Evolutionary conservation across 92 coral and sea anemone genomes (phyloP), one percentile per base, ranked within the genome.

Genomic region (Virgularia gustaviana): DNA sequence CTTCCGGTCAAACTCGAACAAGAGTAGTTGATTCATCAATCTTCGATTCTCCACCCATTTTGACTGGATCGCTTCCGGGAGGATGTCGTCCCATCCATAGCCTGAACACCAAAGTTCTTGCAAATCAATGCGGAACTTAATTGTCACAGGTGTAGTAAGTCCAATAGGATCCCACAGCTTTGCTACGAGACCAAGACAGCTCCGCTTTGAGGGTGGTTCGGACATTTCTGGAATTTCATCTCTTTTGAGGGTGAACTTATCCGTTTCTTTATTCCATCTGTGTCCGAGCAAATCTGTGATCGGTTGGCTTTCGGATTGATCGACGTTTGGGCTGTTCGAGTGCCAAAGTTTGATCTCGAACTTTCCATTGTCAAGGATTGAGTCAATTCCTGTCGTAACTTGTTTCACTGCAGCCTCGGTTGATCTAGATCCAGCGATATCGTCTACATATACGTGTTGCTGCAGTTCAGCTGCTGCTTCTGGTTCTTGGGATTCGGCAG

Each of bases 391-490:
- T 33, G 32, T 15, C 19, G 32, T 55, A 55, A 25, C 27, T 24
- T 55, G 22, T 29, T 4, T 25, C 28, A 2, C 29, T 13, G 19
- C 27, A n/a, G 11, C 62, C 16, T 22, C 8, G 27, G 25, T 25
- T 55, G 62, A n/a, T 6, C 16, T 33, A 2, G 66, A 60, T 16
- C 42, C 27, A 3, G 41, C 66, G 27, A 60, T 60, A 60, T 60
- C 66, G 35, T 60, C 66, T 27, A 60, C 66, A 35, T 60, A 60
- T 28, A 19, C 38, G 10, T 32, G 9, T 1, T 60, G 10, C 20
- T 60, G 38, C 3, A 60, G 42, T 45, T 54, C 73, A 62, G 27
- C 23, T 30, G 89, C 70, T 7, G 77, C 86, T 47, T 63, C 84
- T 3, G 81, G 78, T 11, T 51, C 49, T 44, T 72, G 73, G 22